Evolutionary conservation across 2,797 vertebrate species (phyloP), one percentile per base, ranked within the genome.

Genomic region (Tarsius wallacei): DNA sequence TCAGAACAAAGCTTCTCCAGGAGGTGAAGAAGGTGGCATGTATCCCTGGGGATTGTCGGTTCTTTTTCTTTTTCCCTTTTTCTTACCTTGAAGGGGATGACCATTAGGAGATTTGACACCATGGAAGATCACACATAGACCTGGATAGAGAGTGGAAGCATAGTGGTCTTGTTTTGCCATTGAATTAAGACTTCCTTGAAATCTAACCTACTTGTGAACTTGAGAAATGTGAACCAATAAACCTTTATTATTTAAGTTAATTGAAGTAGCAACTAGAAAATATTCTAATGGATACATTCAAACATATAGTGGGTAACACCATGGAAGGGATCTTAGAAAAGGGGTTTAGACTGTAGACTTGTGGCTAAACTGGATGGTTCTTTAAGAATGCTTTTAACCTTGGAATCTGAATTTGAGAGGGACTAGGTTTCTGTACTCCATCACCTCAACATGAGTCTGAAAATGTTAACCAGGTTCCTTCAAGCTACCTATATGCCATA

Each of bases 201-300:
- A 33, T 90, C 8, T 24, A 80, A 26, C 24, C 59, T 87, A 51
- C 31, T 85, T 85, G 21, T 71, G 16, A 64, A 64, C 24, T 80
- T 73, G 42, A 73, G 19, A 61, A 78, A 28, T 55, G 16, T 31
- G 16, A 87, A 66, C 28, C 47, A 87, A 53, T 76, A 47, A 86
- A 74, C 51, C 66, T 88, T 68, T 53, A 59, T 77, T 85, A 91
- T 64, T 90, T 82, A 93, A 91, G n/a, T 26, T 93, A 49, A 22
- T 66, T 91, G 15, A 85, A 86, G 19, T 84, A 71, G n/a, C 14
- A 68, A 31, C 13, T 33, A 7, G 33, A 91, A 94, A 33, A 15
- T 12, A 28, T 17, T 83, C 31, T 74, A 21, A 59, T 26, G 53
- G 57, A 31, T 61, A 53, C 7, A 64, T 73, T 91, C 55, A 66